Base-by-base conservation (phyloP, 2,888 invertebrate genomes). In the Chalcosyrphus nemorum region DNA sequence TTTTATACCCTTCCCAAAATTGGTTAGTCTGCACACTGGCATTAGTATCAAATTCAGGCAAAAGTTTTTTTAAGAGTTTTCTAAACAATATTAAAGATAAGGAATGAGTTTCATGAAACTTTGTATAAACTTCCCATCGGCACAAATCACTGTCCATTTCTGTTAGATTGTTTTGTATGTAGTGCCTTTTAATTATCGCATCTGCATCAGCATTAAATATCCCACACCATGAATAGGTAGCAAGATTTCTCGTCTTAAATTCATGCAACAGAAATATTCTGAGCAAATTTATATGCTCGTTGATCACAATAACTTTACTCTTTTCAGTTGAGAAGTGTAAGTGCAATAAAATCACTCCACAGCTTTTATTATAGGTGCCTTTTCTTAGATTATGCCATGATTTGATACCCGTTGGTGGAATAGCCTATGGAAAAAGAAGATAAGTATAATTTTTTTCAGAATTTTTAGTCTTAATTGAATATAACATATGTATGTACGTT, bases 1-100 rank as follows among this genome's bases (percentile, higher is more conserved):
- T n/a, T 29, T 32, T 70, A 11, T 56, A 56, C n/a, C 56, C 70
- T 32, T 56, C 32, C 70, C 45, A 70, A 35, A 70, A 56, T 19
- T 43, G 70, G 7, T 21, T 32, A 21, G 9, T 1, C 27, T 6
- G 17, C 5, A 32, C 4, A 0, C 3, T 4, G 11, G 24, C 7
- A 6, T 4, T 17, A 45, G 3, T 19, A 9, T 41, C 5, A 0
- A 50, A 7, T 13, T 17, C 41, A 1, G 41, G 41, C 56, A 56
- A 6, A 11, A 70, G 17, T 32, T 45, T 70, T 2, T 13, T 7
- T 9, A 70, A 32, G 45, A 70, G 43, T 9, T 4, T 19, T 1
- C 13, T 56, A 24, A 70, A 70, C 13, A 56, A 13, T n/a, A 19
- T 32, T 7, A 70, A 21, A 1, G 70, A 70, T 21, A 70, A 56